Evolutionary conservation across 2,113 vertebrate species (phyloP).

Genomic region (Romanogobio albipinnatus): DNA sequence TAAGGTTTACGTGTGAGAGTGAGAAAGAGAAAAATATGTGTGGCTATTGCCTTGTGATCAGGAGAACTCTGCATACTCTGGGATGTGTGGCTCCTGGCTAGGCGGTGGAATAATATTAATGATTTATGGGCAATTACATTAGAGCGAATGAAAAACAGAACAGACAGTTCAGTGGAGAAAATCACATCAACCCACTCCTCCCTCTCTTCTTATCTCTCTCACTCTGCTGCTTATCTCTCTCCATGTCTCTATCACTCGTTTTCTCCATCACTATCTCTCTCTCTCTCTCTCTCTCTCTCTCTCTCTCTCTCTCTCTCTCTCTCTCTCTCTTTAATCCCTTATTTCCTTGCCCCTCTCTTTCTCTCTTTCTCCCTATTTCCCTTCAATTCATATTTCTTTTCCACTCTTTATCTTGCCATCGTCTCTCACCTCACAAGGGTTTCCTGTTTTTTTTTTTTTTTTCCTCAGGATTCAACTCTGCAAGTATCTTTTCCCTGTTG

Average conservation of each 20-base stretch:
- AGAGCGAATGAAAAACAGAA: conserved; percentile 55
- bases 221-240: conserved; percentile 12
- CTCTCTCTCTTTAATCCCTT: conserved; percentile 19
- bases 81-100: conserved; percentile 57
- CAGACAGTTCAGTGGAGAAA: conserved; percentile 19
- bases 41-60: conserved; percentile 56
- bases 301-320: background rate
- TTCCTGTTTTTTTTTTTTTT: too few relatives aligned
- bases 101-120: conserved; percentile 69
- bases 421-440: background rate
- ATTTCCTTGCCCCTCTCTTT: background rate
- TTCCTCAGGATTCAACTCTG: background rate
- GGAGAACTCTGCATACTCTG: conserved; percentile 27
- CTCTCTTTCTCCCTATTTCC: background rate
- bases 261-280: conserved; percentile 18
- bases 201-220: conserved; percentile 25
- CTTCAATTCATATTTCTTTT: background rate
- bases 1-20: conserved; percentile 1
- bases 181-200: conserved; percentile 25
- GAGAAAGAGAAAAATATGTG: conserved; percentile 25
- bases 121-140: conserved; percentile 73
- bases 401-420: background rate
- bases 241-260: conserved; percentile 23
- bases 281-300: conserved; percentile 21
- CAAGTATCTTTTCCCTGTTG: conserved; percentile 18